Percentiles rank a stretch among this genome's conserved stretches.
phyloP scores from a whole-genome alignment of 2,113 vertebrate genomes.

The Hylia prasina region DNA sequence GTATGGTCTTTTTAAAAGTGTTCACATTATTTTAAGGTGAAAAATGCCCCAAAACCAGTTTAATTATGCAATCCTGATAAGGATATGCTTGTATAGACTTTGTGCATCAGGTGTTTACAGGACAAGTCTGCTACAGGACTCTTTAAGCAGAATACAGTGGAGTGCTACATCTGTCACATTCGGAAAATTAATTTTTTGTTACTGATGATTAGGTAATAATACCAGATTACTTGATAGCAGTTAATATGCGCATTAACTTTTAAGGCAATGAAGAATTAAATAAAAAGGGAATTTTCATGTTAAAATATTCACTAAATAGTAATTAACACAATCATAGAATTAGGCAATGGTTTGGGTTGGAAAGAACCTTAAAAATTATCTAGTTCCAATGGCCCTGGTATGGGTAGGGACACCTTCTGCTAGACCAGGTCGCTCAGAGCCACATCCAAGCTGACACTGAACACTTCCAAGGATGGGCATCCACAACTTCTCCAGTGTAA shows the following conservation, averaged over 20 bases:
- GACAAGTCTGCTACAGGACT: background rate
- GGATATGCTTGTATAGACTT: background rate
- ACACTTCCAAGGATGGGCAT: background rate
- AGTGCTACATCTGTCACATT: background rate
- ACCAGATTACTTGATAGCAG: background rate
- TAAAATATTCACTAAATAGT: background rate
- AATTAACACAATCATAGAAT: background rate
- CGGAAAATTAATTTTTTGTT: background rate
- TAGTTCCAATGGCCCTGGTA: background rate
- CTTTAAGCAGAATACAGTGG: background rate
- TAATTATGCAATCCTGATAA: background rate
- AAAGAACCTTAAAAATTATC: background rate
- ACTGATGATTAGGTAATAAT: background rate
- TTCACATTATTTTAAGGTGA: background rate
- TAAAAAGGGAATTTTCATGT: background rate
- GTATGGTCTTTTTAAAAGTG: rapidly evolving
- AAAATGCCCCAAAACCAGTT: background rate
- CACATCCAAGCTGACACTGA: background rate
- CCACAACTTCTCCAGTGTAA: background rate
- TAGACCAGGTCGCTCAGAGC: background rate
- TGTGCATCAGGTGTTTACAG: background rate
- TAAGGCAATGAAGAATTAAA: background rate
- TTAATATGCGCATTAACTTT: background rate
- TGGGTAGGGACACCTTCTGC: background rate
- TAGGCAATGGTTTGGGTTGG: background rate